Conservation (phyloP, 1,140 invertebrate species). For the Camponotus floridanus region DNA sequence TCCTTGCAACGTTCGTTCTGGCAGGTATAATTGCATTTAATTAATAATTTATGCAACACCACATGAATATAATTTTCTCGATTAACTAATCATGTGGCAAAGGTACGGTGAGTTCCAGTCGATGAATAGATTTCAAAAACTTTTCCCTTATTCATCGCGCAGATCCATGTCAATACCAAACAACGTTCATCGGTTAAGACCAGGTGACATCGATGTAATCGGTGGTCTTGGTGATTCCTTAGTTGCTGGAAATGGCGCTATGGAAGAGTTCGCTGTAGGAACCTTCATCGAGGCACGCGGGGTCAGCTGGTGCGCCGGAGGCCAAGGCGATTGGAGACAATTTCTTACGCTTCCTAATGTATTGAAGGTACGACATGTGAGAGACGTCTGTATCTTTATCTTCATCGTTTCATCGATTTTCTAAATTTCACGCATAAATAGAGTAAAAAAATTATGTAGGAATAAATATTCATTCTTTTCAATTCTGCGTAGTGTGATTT, state of each 20-base stretch:
- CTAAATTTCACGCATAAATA: background rate
- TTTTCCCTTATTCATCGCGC: background rate
- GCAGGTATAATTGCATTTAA: constrained; percentile 66
- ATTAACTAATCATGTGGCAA: background rate
- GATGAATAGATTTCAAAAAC: background rate
- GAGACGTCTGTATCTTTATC: background rate
- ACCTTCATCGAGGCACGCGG: constrained; percentile 92
- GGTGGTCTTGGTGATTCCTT: constrained; percentile 93
- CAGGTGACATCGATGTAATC: constrained; percentile 92
- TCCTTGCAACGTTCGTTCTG: constrained; percentile 81
- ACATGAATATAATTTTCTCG: too few relatives aligned
- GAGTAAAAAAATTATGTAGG: background rate
- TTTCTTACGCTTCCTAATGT: constrained; percentile 91
- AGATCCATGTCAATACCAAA: constrained; percentile 81
- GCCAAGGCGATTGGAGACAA: constrained; percentile 89
- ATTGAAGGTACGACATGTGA: constrained; percentile 85
- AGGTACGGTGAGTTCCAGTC: background rate
- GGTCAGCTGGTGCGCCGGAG: constrained; percentile 92
- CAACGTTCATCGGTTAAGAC: constrained; percentile 89
- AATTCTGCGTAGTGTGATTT: background rate
- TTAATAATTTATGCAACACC: background rate
- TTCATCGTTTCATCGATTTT: background rate
- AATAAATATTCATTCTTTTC: background rate
- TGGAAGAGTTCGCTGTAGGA: constrained; percentile 91
- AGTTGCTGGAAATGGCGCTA: constrained; percentile 91